These are phyloP conservation scores for Tetheella fluctuosa DNA, from an alignment of 2,888 invertebrate species.

Conservation along the genomic window DNA sequence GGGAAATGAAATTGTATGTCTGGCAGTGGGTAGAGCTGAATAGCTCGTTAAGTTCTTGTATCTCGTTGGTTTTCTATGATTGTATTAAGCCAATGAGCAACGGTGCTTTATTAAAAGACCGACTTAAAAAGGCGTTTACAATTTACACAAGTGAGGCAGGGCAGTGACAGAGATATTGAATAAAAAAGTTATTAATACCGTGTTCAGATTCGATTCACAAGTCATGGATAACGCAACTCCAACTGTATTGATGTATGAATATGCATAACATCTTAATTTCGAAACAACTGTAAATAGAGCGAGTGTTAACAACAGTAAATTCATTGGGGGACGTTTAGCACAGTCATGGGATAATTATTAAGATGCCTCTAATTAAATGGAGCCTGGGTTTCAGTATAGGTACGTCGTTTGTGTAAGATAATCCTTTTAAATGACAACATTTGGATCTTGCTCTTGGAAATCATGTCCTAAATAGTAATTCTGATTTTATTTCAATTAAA, in stretches of 20 bases:
- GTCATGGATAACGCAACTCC: constrained; percentile 6
- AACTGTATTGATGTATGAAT: constrained; percentile 4
- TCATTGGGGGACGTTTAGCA: constrained; percentile 11
- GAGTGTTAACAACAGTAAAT: constrained; percentile 11
- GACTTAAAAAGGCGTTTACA: not conserved
- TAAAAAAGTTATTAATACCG: constrained; percentile 31
- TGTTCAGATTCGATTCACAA: constrained; percentile 17
- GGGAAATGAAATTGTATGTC: not conserved
- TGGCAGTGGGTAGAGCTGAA: not conserved
- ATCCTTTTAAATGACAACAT: not conserved
- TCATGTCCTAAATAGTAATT: not conserved
- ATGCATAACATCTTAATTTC: constrained; percentile 20
- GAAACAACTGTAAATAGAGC: constrained; percentile 20
- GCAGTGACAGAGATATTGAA: not conserved
- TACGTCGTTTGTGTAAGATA: not conserved
- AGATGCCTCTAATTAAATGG: constrained; percentile 3
- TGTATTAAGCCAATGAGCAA: not conserved
- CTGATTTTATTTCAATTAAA: constrained; percentile 13
- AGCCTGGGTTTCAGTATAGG: not conserved
- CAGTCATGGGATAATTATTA: constrained; percentile 1
- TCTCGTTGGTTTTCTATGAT: not conserved
- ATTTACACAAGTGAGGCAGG: not conserved
- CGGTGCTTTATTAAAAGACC: not conserved
- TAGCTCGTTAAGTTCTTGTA: not conserved
- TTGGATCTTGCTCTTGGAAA: not conserved